Evolutionary conservation across 2,888 invertebrate genomes (phyloP).

Genomic region (Stenodema calcarata): DNA sequence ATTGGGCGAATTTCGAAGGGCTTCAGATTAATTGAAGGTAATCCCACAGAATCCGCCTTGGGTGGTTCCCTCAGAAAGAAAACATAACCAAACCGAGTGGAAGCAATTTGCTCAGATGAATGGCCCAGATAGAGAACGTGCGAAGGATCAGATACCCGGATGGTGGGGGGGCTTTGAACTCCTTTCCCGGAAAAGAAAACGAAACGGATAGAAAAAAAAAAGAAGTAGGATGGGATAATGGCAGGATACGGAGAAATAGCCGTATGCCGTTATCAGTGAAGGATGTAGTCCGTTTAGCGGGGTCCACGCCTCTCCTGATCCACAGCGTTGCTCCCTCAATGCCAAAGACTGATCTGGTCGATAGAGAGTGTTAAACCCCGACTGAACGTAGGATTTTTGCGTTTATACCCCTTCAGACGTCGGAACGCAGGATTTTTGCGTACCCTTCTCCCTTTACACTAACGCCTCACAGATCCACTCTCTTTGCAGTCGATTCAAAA

Average conservation of each 20-base stretch:
- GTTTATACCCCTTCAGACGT: too few species aligned
- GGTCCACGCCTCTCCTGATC: background rate
- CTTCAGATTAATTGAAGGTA: background rate
- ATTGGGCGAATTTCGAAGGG: too few species aligned
- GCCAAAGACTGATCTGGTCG: too few species aligned
- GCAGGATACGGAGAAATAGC: background rate
- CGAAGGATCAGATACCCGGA: background rate
- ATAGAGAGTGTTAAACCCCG: too few species aligned
- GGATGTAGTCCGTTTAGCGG: background rate
- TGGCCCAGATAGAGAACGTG: background rate
- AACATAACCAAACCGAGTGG: background rate
- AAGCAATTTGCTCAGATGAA: background rate
- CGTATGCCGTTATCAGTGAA: background rate
- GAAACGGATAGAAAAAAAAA: background rate
- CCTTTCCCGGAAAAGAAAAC: background rate
- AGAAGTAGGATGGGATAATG: background rate
- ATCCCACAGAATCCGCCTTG: background rate
- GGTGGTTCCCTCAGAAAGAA: background rate
- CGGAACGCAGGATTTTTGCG: too few species aligned
- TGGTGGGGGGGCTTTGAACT: background rate
- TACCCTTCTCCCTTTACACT: background rate
- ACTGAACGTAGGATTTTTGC: too few species aligned
- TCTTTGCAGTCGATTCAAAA: too few species aligned
- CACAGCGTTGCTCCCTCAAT: too few species aligned
- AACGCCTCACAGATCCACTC: background rate